Conservation (phyloP, 2,797 vertebrate genomes). For the Synanceia verrucosa region DNA sequence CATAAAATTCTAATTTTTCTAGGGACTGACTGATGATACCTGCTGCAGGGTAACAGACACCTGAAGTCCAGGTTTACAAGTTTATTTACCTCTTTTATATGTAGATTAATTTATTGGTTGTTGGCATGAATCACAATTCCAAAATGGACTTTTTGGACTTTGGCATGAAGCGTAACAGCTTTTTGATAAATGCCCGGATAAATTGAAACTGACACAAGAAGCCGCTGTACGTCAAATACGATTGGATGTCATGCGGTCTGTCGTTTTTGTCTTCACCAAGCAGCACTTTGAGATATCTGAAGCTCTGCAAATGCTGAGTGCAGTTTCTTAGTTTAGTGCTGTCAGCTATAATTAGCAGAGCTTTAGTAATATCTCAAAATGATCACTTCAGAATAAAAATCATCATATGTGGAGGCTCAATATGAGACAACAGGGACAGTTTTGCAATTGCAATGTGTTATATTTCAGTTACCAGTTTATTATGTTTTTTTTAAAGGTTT, state of each 20-base stretch:
- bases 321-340: constrained; percentile 24
- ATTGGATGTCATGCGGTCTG: background rate
- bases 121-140: background rate
- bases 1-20: background rate
- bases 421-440: background rate
- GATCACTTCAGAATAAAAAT: constrained; percentile 26
- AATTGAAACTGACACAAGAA: constrained; percentile 19
- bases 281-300: constrained; percentile 36
- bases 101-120: background rate
- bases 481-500: too few species aligned
- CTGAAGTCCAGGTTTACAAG: background rate
- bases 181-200: background rate
- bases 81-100: background rate
- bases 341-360: constrained; percentile 56
- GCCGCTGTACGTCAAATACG: constrained; percentile 4
- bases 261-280: constrained; percentile 13
- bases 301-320: constrained; percentile 26
- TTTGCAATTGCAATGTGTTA: background rate
- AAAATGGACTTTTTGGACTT: background rate
- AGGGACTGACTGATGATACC: background rate
- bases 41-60: background rate
- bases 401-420: background rate
- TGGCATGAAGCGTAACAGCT: background rate
- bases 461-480: background rate
- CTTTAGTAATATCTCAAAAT: constrained; percentile 17